These are phyloP conservation scores for Erythrocercus mccallii DNA, from an alignment of 2,113 vertebrate species.

Conservation along the genomic window DNA sequence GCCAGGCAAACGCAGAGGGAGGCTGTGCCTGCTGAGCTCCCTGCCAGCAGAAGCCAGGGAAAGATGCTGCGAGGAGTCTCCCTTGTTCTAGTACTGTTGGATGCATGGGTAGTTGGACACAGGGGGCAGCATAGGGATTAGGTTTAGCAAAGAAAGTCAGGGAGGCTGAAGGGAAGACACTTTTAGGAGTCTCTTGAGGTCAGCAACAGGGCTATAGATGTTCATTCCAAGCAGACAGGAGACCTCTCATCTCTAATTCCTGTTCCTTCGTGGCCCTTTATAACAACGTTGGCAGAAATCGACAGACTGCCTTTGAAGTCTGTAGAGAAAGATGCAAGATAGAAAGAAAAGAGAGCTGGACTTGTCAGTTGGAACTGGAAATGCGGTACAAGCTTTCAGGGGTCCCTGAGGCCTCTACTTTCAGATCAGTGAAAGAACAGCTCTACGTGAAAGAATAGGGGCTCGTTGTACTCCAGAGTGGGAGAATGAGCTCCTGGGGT, in stretches of 20 bases:
- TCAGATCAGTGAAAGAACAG: slow-evolving; percentile 13
- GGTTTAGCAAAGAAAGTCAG: background rate
- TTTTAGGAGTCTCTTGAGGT: background rate
- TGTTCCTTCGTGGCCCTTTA: background rate
- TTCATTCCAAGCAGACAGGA: background rate
- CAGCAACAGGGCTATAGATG: background rate
- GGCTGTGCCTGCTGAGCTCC: background rate
- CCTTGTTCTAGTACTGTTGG: background rate
- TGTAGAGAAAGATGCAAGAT: background rate
- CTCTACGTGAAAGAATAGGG: background rate
- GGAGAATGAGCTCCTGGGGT: slow-evolving; percentile 24
- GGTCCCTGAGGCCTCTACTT: slow-evolving; percentile 27
- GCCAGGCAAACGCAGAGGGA: rapidly evolving
- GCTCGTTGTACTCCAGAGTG: background rate
- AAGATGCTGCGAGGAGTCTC: background rate
- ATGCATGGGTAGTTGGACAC: rapidly evolving
- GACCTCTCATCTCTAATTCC: background rate
- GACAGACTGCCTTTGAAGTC: slow-evolving; percentile 17
- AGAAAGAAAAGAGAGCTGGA: slow-evolving; percentile 32
- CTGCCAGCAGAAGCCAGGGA: too few relatives aligned
- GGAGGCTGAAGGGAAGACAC: background rate
- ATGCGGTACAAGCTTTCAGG: background rate
- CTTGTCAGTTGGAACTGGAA: slow-evolving; percentile 14
- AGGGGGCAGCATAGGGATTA: rapidly evolving
- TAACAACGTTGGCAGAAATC: background rate